These are phyloP conservation scores for Mustela nigripes DNA, from an alignment of 2,113 vertebrate species.

Conservation along the genomic window DNA sequence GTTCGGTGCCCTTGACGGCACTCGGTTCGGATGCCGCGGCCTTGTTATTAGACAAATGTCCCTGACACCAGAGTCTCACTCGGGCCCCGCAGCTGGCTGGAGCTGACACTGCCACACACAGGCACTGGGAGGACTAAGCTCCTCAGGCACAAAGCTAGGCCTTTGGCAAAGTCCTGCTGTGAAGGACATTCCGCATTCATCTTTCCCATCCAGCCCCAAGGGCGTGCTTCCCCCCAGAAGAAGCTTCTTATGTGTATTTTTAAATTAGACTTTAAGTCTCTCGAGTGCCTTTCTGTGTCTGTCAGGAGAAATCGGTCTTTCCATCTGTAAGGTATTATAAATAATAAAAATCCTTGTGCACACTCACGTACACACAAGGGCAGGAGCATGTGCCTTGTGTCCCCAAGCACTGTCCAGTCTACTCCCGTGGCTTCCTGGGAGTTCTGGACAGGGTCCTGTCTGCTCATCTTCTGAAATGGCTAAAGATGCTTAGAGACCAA, in stretches of 20 bases:
- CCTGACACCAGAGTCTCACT: too few species aligned
- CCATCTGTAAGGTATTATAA: not conserved
- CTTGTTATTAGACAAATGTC: not conserved
- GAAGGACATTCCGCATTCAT: fast-evolving
- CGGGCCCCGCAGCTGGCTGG: not conserved
- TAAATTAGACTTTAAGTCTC: not conserved
- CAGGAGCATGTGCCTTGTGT: not conserved
- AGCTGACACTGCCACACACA: not conserved
- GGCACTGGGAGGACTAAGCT: not conserved
- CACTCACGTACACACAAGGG: not conserved
- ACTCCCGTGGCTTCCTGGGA: fast-evolving
- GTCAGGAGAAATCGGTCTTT: not conserved
- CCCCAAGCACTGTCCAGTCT: not conserved
- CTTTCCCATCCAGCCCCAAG: not conserved
- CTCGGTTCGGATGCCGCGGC: not conserved
- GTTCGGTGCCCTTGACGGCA: not conserved
- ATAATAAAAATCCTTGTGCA: too few species aligned
- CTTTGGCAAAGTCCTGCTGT: fast-evolving
- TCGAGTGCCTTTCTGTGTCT: not conserved
- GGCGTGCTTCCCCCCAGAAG: fast-evolving
- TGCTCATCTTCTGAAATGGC: not conserved
- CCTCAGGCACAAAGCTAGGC: fast-evolving
- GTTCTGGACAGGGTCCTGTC: not conserved
- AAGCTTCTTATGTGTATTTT: too few species aligned
- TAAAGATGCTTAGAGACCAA: not conserved